These are phyloP conservation scores for Muschampia plurimacula DNA, from an alignment of 2,888 invertebrate species.

Conservation along the genomic window DNA sequence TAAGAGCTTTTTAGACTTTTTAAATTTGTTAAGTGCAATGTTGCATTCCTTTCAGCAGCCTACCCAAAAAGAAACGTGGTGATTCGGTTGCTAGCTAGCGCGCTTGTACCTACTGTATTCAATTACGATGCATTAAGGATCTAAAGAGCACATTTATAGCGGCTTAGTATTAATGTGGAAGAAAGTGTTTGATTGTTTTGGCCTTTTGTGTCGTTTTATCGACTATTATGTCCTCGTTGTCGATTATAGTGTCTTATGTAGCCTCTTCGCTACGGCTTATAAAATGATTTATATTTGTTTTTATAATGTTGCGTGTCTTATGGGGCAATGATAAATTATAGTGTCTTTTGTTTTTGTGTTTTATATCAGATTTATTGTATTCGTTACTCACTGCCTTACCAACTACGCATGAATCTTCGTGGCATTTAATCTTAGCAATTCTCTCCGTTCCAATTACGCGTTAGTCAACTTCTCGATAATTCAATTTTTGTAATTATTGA, in stretches of 20 bases:
- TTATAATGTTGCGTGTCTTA: conserved; percentile 9
- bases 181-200: background rate
- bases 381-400: conserved; percentile 62
- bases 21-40: background rate
- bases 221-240: background rate
- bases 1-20: background rate
- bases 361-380: conserved; percentile 48
- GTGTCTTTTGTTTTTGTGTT: conserved; percentile 43
- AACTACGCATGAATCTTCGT: conserved; percentile 52
- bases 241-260: background rate
- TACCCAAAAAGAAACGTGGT: background rate
- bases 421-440: conserved; percentile 12
- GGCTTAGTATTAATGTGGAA: background rate
- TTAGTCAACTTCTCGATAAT: no score
- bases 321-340: conserved; percentile 23
- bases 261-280: conserved; percentile 38
- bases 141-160: background rate
- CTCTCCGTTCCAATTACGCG: background rate
- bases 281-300: conserved; percentile 40
- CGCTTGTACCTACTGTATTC: background rate
- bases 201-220: background rate
- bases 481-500: background rate
- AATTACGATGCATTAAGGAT: background rate
- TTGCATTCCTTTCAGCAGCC: background rate
- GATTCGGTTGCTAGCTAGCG: background rate